These are phyloP conservation scores for Pristionchus japonicus DNA, from an alignment of 2,888 invertebrate species.

Conservation along the genomic window DNA sequence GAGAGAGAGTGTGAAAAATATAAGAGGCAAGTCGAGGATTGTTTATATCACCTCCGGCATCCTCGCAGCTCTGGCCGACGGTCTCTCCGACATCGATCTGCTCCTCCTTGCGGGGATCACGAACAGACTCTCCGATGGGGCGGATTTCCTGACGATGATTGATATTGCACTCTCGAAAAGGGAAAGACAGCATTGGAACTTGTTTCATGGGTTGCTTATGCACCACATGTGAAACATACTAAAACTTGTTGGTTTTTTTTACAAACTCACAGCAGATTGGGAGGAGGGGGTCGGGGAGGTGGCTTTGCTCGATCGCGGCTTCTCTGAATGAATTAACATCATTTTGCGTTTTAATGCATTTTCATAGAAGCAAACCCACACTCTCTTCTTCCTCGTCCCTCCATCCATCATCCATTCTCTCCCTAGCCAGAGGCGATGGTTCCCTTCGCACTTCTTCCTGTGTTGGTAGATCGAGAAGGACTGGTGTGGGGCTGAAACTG, in stretches of 20 bases:
- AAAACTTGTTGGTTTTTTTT: no score
- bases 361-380: no score
- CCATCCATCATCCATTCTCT: neutral
- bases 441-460: neutral
- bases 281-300: neutral
- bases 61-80: neutral
- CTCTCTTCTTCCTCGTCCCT: neutral
- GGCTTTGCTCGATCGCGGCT: neutral
- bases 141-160: conserved; percentile 18
- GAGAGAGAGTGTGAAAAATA: no score
- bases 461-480: neutral
- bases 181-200: no score
- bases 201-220: no score
- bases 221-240: no score
- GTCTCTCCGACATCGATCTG: conserved; percentile 19
- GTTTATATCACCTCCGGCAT: conserved; percentile 9
- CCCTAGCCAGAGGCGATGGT: neutral
- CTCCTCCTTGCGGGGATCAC: neutral
- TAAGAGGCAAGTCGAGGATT: no score
- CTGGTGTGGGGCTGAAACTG: neutral
- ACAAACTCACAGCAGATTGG: neutral
- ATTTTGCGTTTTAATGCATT: no score
- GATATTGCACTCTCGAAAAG: no score
- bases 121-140: neutral
- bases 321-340: neutral